Conservation (phyloP, 1,140 invertebrate species). For the Cheumatopsyche charites region DNA sequence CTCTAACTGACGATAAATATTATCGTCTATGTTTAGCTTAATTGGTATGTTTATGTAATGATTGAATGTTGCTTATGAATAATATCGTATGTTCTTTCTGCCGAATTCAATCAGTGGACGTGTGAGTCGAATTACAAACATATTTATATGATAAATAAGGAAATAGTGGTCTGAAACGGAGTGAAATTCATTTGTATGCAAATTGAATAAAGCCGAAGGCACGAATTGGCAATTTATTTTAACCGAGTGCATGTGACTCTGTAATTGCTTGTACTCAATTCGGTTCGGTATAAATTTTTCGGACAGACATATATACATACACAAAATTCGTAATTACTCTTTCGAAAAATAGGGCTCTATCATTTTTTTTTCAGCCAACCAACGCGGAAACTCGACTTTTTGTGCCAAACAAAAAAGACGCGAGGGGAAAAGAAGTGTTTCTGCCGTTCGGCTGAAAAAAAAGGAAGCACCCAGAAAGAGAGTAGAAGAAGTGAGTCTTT, state of each 20-base stretch:
- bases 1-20: too few relatives aligned
- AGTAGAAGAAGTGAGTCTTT: conserved; percentile 34
- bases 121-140: too few relatives aligned
- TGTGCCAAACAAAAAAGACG: conserved; percentile 26
- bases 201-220: conserved; percentile 24
- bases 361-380: neutral
- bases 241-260: too few relatives aligned
- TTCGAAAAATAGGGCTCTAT: neutral
- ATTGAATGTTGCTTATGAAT: too few relatives aligned
- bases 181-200: conserved; percentile 36
- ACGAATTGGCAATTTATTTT: conserved; percentile 41
- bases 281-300: conserved; percentile 28
- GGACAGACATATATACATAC: conserved; percentile 17
- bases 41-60: too few relatives aligned
- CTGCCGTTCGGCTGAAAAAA: conserved; percentile 22
- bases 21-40: too few relatives aligned
- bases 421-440: conserved; percentile 39
- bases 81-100: too few relatives aligned
- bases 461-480: neutral
- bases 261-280: conserved; percentile 38
- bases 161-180: too few relatives aligned
- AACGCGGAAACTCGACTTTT: conserved; percentile 39
- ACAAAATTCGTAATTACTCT: conserved; percentile 45
- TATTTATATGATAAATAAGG: too few relatives aligned
- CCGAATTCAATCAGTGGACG: too few relatives aligned